Base-by-base conservation (phyloP, 2,113 vertebrate species). In the Trichomycterus rosablanca region DNA sequence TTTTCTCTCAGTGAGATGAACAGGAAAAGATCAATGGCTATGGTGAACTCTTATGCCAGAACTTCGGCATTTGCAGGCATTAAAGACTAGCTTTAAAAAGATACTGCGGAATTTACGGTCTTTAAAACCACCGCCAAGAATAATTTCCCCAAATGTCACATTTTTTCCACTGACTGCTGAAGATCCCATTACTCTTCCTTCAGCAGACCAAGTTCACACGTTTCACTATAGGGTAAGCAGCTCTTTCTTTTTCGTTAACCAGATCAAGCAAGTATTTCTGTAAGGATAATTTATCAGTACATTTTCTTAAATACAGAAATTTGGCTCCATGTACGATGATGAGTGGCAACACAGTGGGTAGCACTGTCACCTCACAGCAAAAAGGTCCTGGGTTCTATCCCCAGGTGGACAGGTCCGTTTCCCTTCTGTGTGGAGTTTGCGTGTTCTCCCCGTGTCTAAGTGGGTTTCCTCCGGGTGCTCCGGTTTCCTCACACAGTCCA, bases 71-170 rank as follows among this genome's bases (percentile, higher is more conserved):
- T 76, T 69, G 58, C 66, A 81, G 74, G 76, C 74, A 78, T 75
- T 77, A 71, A 80, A 73, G 59, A 67, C 70, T 68, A 28, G 74
- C 76, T 73, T 60, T 58, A 81, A 76, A 81, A 71, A 80, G 71
- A 83, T 78, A 82, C 81, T 79, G 81, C 48, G 78, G 76, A 76
- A 73, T 79, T 71, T 66, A 72, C 69, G 48, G 37, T 49, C 73
- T 86, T 85, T 88, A 80, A 84, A 83, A 50, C n/a, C 49, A 28
- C 56, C 75, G 84, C 85, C 85, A 88, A 88, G 75, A 88, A 88
- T 87, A 86, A 87, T 86, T 88, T 86, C 7, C 82, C 86, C 83
- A 86, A 77, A 85, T 84, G 80, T 79, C 81, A 81, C 77, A 78
- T 78, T 83, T 79, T 80, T 82, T 78, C 84, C 84, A 75, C 78